Conservation (phyloP, 2,113 vertebrate genomes). For the Corydoras sp. region DNA sequence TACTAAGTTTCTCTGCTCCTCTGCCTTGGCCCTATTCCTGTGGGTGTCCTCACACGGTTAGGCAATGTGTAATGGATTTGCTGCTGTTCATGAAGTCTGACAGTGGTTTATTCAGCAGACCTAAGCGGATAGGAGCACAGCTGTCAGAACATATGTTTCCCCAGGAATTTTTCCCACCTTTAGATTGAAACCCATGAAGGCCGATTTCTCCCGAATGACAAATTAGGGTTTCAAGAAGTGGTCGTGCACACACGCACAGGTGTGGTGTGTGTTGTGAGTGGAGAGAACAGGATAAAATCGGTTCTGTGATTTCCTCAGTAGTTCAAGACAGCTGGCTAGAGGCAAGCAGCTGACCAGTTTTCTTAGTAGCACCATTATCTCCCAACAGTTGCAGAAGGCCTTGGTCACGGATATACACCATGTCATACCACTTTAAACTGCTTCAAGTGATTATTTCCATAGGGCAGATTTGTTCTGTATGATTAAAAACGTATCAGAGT, state of each 20-base stretch:
- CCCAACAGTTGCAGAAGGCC: slow-evolving; percentile 11
- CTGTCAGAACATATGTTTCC: slow-evolving; percentile 68
- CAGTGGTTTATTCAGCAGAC: slow-evolving; percentile 55
- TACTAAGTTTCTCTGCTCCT: slow-evolving; percentile 32
- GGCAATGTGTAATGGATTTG: slow-evolving; percentile 67
- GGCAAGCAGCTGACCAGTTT: slow-evolving; percentile 44
- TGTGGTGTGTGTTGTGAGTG: slow-evolving; percentile 26
- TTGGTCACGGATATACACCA: neutral
- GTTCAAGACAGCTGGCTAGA: slow-evolving; percentile 35
- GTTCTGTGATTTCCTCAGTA: slow-evolving; percentile 28
- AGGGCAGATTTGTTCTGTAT: no score
- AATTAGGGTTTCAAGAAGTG: slow-evolving; percentile 51
- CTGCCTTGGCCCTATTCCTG: slow-evolving; percentile 23
- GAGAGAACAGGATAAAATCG: slow-evolving; percentile 32
- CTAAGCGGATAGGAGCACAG: slow-evolving; percentile 58
- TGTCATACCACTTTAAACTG: neutral
- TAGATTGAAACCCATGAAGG: slow-evolving; percentile 55
- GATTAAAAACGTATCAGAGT: no score
- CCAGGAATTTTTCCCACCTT: slow-evolving; percentile 60
- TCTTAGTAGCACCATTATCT: slow-evolving; percentile 9
- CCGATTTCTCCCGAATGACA: slow-evolving; percentile 58
- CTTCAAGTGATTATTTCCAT: no score
- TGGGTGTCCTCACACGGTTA: slow-evolving; percentile 30
- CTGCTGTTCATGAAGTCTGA: slow-evolving; percentile 58
- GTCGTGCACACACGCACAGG: slow-evolving; percentile 8